Base-by-base conservation (phyloP, 2,888 invertebrate genomes). In the Deilephila elpenor region DNA sequence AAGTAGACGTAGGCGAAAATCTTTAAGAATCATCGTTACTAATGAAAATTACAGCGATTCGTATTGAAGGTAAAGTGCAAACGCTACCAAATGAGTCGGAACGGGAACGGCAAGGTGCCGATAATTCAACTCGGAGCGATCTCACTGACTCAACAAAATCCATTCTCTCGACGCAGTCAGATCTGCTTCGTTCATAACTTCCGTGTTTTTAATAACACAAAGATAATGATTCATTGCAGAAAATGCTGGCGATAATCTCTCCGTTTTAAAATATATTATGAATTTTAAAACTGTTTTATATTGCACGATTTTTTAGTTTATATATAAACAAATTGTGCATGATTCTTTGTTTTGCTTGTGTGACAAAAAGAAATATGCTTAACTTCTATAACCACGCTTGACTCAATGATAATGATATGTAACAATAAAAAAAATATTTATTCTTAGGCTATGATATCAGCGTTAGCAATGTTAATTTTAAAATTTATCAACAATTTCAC, bases 1-100 rank as follows among this genome's bases (percentile, higher is more conserved):
- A 61, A 44, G 71, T 56, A 61, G 73, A 56, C 71, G 71, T 75
- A 56, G 72, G 59, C 73, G 70, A 56, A 73, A 71, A 73, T 73
- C 73, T 73, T 78, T 71, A 77, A 81, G 79, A 79, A 79, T 79
- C 81, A 80, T 78, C 82, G 78, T 81, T 80, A 83, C 82, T 86
- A 87, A 88, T 87, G 86, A 86, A 88, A 86, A 86, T 86, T 82
- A 86, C 82, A 82, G 76, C 83, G 83, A 86, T 87, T 83, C 84
- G 82, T 84, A 84, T 83, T 82, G 83, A 84, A 87, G 85, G 87
- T 84, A 87, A 87, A 88, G 86, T 88, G 87, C 89, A 86, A 88
- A 88, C 87, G 86, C 81, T 82, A 85, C 79, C 87, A 91, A 91
- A 91, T 90, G 91, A 90, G 86, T 84, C 79, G 88, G 87, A 89